A percentile compares a stretch with the other conserved stretches of the same genome.
Evolutionary conservation across 2,797 vertebrate species (phyloP).

Genomic region (Enteromius trimaculatus): DNA sequence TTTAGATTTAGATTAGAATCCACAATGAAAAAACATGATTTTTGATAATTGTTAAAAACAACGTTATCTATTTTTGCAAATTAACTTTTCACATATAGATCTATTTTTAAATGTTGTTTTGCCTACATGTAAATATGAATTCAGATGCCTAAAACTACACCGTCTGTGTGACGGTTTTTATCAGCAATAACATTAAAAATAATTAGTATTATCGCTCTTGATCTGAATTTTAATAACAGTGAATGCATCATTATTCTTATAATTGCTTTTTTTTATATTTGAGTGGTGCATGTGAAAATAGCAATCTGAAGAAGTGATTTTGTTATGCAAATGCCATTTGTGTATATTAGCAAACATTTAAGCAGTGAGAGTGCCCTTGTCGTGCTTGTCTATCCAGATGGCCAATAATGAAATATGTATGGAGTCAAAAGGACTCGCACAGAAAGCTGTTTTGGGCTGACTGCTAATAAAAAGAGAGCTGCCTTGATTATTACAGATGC

Average conservation of each 20-base stretch:
- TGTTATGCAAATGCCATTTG: constrained; percentile 48
- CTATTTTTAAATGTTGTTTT: neutral
- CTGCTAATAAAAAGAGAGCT: constrained; percentile 48
- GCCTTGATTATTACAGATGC: constrained; percentile 52
- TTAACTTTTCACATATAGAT: too few relatives aligned
- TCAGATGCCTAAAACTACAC: neutral
- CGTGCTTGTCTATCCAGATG: constrained; percentile 59
- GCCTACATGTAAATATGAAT: neutral
- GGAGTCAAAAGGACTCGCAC: constrained; percentile 55
- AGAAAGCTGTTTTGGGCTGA: constrained; percentile 46
- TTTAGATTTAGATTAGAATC: too few relatives aligned
- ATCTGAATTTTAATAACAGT: constrained; percentile 14
- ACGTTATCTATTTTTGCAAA: too few relatives aligned
- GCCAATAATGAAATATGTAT: constrained; percentile 60
- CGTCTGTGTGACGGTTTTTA: neutral
- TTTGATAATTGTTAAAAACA: too few relatives aligned
- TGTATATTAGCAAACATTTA: constrained; percentile 57
- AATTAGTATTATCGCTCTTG: neutral
- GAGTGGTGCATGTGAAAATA: constrained; percentile 11
- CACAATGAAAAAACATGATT: too few relatives aligned
- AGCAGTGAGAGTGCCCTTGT: constrained; percentile 54
- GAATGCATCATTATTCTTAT: constrained; percentile 1
- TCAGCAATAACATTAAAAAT: neutral
- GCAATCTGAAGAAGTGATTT: constrained; percentile 22
- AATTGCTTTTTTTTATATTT: constrained; percentile 16